These are phyloP conservation scores for Ancistrus triradiatus DNA, from an alignment of 2,113 vertebrate genomes.

Conservation along the genomic window DNA sequence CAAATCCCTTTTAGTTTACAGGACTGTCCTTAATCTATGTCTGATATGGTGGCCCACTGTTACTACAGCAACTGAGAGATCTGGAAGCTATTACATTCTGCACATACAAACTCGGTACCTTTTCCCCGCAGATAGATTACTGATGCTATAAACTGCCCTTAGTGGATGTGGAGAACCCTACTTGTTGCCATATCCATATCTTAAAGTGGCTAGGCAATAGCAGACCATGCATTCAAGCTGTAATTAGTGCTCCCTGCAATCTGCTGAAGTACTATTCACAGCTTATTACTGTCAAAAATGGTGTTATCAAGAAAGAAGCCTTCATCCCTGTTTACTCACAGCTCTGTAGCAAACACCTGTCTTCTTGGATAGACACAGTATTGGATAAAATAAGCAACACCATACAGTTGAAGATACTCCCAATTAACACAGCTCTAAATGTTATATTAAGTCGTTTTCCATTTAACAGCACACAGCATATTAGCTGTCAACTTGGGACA, in stretches of 20 bases:
- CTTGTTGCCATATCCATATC: not conserved
- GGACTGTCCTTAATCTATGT: not conserved
- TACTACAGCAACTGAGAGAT: not conserved
- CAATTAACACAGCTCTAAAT: too few relatives aligned
- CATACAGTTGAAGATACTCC: too few relatives aligned
- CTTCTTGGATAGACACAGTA: too few relatives aligned
- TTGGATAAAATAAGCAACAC: too few relatives aligned
- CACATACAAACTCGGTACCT: too few relatives aligned
- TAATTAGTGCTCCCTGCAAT: constrained; percentile 21
- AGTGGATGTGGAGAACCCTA: not conserved
- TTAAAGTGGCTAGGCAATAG: not conserved
- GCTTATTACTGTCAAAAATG: constrained; percentile 1
- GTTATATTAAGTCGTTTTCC: too few relatives aligned
- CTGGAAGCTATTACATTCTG: too few relatives aligned
- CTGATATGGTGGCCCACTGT: not conserved
- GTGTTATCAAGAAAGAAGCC: constrained; percentile 37
- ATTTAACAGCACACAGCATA: too few relatives aligned
- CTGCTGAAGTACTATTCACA: constrained; percentile 11
- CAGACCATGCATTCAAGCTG: not conserved
- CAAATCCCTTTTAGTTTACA: not conserved
- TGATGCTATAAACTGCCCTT: not conserved
- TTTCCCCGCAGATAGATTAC: not conserved
- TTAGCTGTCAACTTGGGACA: too few relatives aligned
- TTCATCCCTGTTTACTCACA: too few relatives aligned
- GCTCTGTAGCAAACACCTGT: too few relatives aligned